Conservation (phyloP, 2,888 invertebrate species). For the Heliothis peltigera region DNA sequence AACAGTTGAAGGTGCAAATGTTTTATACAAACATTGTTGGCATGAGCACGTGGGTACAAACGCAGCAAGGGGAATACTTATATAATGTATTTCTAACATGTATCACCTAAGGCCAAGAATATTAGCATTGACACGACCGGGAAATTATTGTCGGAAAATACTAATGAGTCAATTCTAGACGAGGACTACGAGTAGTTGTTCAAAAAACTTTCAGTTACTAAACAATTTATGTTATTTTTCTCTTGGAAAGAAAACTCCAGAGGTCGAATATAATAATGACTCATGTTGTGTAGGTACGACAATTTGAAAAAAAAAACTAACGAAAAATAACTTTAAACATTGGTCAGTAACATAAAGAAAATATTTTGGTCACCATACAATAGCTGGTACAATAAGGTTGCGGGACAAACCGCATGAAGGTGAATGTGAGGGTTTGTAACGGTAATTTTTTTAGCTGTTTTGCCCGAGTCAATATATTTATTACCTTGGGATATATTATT, state of each 20-base stretch:
- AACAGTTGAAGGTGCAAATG: conserved; percentile 36
- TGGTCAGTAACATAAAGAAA: too few relatives aligned
- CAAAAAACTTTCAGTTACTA: conserved; percentile 1
- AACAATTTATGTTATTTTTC: neutral
- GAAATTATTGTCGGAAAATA: conserved; percentile 20
- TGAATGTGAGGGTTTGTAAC: too few relatives aligned
- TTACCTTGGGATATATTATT: too few relatives aligned
- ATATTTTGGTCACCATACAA: too few relatives aligned
- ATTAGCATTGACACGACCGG: conserved; percentile 15
- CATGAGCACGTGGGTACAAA: neutral
- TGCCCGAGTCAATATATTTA: too few relatives aligned
- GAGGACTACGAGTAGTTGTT: neutral
- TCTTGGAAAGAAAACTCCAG: neutral
- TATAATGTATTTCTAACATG: conserved; percentile 9
- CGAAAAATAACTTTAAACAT: too few relatives aligned
- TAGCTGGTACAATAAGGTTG: too few relatives aligned
- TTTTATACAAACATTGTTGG: conserved; percentile 24
- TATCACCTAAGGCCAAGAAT: neutral
- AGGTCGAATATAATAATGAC: neutral
- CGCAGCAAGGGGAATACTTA: neutral
- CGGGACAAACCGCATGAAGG: too few relatives aligned
- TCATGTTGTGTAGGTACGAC: neutral
- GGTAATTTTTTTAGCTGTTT: too few relatives aligned
- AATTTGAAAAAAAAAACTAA: too few relatives aligned
- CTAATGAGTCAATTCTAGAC: conserved; percentile 1